A percentile compares a stretch with the other conserved stretches of the same genome.
These are phyloP conservation scores for Synanthedon tipuliformis DNA, from an alignment of 2,888 invertebrate species.

Conservation along the genomic window DNA sequence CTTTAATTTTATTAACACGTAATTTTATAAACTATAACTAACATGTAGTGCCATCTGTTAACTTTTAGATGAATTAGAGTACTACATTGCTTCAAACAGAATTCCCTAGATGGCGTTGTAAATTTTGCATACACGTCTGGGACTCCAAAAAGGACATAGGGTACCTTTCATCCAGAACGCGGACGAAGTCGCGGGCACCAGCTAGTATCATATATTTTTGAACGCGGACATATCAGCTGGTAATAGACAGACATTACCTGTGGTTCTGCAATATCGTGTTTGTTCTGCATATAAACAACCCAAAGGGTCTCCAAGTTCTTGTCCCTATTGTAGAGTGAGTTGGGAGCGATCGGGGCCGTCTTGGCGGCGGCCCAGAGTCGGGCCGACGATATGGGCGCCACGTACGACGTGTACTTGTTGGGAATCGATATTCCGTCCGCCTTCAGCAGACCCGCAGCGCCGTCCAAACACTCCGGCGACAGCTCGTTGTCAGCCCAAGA, in stretches of 20 bases:
- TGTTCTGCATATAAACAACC: slow-evolving; percentile 92
- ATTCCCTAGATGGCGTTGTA: too few relatives aligned
- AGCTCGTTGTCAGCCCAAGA: slow-evolving; percentile 99
- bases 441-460: slow-evolving; percentile 88
- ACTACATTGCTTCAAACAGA: too few relatives aligned
- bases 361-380: slow-evolving; percentile 85
- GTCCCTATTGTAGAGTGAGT: slow-evolving; percentile 22
- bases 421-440: slow-evolving; percentile 94
- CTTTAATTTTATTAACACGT: too few relatives aligned
- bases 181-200: background rate
- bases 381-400: slow-evolving; percentile 92
- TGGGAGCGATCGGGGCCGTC: slow-evolving; percentile 23
- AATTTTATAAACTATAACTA: too few relatives aligned
- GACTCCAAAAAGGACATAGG: too few relatives aligned
- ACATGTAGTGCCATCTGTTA: too few relatives aligned
- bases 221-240: too few relatives aligned
- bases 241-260: too few relatives aligned
- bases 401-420: slow-evolving; percentile 83
- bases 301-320: slow-evolving; percentile 84
- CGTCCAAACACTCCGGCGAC: slow-evolving; percentile 97
- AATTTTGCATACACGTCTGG: too few relatives aligned
- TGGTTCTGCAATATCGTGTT: slow-evolving; percentile 80
- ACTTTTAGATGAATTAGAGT: too few relatives aligned
- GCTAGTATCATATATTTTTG: too few relatives aligned
- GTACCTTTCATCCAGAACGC: too few relatives aligned